Conservation (phyloP, 2,888 invertebrate species). For the Linyphia triangularis region DNA sequence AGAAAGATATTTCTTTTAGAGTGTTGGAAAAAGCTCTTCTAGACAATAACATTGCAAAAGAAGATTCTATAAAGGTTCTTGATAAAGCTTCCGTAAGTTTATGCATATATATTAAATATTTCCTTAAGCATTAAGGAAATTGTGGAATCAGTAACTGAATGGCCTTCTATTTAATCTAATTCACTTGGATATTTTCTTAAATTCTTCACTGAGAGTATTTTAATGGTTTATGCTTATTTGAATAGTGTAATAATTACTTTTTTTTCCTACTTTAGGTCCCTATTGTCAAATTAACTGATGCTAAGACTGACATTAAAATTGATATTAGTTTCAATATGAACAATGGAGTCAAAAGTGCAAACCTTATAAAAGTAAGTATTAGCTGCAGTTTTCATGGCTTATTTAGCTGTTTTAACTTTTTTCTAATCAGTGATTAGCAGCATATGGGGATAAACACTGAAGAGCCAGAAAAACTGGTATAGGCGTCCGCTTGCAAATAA, state of each 20-base stretch:
- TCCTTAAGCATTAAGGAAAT: too few species aligned
- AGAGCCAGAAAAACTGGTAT: too few species aligned
- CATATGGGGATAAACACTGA: too few species aligned
- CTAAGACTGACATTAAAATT: conserved; percentile 91
- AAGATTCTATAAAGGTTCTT: conserved; percentile 94
- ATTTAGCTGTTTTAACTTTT: too few species aligned
- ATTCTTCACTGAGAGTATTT: too few species aligned
- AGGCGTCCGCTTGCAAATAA: too few species aligned
- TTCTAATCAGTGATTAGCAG: too few species aligned
- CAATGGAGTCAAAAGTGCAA: conserved; percentile 97
- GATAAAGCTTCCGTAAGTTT: conserved; percentile 93
- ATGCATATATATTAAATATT: too few species aligned
- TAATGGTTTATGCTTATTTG: neutral
- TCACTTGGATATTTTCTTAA: too few species aligned
- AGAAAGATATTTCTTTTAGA: conserved; percentile 94
- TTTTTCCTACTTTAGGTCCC: conserved; percentile 84
- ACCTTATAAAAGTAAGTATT: conserved; percentile 87
- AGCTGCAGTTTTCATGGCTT: too few species aligned
- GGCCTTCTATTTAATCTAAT: too few species aligned
- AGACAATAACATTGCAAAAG: conserved; percentile 92
- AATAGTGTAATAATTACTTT: neutral
- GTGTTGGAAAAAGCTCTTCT: conserved; percentile 94
- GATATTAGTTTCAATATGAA: conserved; percentile 99
- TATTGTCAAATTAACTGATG: conserved; percentile 97
- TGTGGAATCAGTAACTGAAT: too few species aligned